Evolutionary conservation across 2,797 vertebrate genomes (phyloP).

Genomic region (Cygnus olor): DNA sequence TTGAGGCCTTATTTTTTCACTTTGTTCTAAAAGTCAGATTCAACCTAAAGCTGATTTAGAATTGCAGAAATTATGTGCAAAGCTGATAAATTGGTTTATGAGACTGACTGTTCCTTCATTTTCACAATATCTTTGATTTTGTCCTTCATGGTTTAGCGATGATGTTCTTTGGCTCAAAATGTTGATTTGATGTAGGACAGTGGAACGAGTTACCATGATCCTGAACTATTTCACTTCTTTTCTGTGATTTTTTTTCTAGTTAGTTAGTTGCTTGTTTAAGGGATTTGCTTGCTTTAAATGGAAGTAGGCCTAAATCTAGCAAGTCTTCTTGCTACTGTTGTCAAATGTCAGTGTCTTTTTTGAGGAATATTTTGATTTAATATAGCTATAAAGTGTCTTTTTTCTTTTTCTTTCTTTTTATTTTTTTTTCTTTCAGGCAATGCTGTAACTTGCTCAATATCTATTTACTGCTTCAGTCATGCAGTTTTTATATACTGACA

Average conservation of each 20-base stretch:
- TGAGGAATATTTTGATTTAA: not conserved
- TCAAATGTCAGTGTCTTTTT: not conserved
- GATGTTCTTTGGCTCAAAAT: not conserved
- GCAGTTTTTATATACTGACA: not conserved
- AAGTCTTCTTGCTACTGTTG: not conserved
- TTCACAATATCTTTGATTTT: not conserved
- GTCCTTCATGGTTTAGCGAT: not conserved
- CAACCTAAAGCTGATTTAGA: not conserved
- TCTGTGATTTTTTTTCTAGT: not conserved
- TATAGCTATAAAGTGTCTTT: not conserved
- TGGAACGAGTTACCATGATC: not conserved
- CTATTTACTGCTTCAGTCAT: not conserved
- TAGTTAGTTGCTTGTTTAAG: not conserved
- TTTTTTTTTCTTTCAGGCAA: not conserved
- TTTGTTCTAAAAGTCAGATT: not conserved
- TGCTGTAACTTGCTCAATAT: not conserved
- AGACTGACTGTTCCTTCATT: not conserved
- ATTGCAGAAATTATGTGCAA: not conserved
- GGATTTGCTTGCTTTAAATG: not conserved
- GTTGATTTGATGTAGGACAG: not conserved
- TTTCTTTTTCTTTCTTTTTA: not conserved
- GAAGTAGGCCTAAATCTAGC: not conserved
- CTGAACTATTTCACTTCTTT: not conserved
- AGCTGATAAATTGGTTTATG: not conserved
- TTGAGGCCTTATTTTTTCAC: not conserved